Base-by-base conservation (phyloP, 2,888 invertebrate genomes). In the Zonitis immaculata region DNA sequence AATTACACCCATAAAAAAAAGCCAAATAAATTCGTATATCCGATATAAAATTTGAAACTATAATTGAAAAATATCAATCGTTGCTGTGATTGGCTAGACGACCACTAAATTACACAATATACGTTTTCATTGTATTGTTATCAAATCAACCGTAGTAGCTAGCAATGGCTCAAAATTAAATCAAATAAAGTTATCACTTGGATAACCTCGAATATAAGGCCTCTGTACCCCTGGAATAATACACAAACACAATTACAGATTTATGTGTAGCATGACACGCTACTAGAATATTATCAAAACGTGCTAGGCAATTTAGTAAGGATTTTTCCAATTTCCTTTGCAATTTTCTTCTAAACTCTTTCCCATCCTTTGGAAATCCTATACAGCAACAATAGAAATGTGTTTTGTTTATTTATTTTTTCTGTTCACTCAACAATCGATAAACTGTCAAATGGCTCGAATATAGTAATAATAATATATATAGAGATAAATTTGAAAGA, bases 291-390 rank as follows among this genome's bases (percentile, higher is more conserved):
- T 66, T 66, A 66, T 62, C 59, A 58, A n/a, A 56, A 64, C 60
- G 54, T 61, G 61, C 18, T 57, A 55, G 54, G 67, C 67, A 64
- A 67, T 68, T 70, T 61, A 61, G 64, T 64, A 64, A 63, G 69
- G 70, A 69, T 71, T 69, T 71, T 70, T 71, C 69, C 70, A 72
- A 70, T 71, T 70, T 71, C 67, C 66, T 60, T 62, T 53, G 63
- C 69, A 68, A 69, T 71, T 64, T 66, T 65, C 61, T 51, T 44
- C 25, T n/a, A n/a, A 56, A 54, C 57, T 61, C 61, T 58, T 63
- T 57, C 52, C 51, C 62, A 61, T 63, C 62, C 54, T 51, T 61
- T 55, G 52, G 54, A 50, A 52, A 56, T 54, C 55, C 59, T 56
- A 59, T 55, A 60, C 58, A 61, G 59, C 44, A 46, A 35, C 52